These are phyloP conservation scores for Neoaliturus tenellus DNA, from an alignment of 2,888 invertebrate genomes.

Conservation along the genomic window DNA sequence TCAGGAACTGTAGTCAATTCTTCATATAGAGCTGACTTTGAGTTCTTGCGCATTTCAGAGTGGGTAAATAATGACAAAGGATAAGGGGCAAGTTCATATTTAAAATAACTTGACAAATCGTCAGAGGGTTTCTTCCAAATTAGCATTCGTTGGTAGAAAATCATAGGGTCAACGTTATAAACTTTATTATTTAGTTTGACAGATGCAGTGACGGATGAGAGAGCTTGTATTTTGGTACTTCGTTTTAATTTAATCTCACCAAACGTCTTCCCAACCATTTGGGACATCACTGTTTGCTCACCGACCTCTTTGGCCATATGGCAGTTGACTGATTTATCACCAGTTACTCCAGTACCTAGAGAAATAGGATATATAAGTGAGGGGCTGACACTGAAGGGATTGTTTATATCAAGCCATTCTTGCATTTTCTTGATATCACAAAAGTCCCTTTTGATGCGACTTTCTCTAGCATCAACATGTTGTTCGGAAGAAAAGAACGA, in stretches of 20 bases:
- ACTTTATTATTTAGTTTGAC: neutral
- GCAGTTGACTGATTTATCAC: neutral
- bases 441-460: neutral
- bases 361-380: neutral
- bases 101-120: slow-evolving; percentile 11
- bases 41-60: slow-evolving; percentile 15
- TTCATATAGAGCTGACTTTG: slow-evolving; percentile 4
- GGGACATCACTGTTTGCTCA: neutral
- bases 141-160: neutral
- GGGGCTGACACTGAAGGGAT: neutral
- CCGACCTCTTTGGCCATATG: slow-evolving; percentile 2
- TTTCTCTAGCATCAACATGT: slow-evolving; percentile 15
- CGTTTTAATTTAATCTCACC: neutral
- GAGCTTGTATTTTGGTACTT: neutral
- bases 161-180: neutral
- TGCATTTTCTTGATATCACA: neutral
- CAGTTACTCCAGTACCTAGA: neutral
- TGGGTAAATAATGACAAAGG: slow-evolving; percentile 3
- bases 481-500: neutral
- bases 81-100: slow-evolving; percentile 31
- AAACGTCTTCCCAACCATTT: neutral
- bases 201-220: neutral
- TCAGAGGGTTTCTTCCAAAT: slow-evolving; percentile 5
- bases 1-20: neutral
- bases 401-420: neutral